Conservation (phyloP, 2,797 vertebrate species). For the Pitangus sulphuratus region DNA sequence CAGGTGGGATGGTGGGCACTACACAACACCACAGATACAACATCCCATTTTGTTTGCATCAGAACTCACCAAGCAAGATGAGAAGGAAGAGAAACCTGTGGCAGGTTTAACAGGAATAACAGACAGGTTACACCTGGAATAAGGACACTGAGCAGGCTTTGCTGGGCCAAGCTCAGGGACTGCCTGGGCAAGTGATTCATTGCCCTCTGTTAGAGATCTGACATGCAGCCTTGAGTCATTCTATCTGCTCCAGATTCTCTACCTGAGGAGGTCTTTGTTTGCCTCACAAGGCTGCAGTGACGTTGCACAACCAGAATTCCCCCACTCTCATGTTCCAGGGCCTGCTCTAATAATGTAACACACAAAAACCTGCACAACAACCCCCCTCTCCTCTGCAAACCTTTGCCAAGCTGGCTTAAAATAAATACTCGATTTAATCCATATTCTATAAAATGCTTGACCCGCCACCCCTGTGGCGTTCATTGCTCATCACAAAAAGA, state of each 20-base stretch:
- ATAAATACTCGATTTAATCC: background rate
- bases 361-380: background rate
- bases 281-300: background rate
- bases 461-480: background rate
- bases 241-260: background rate
- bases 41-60: background rate
- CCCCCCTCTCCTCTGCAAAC: background rate
- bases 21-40: rapidly evolving
- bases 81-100: background rate
- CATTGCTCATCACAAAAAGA: rapidly evolving
- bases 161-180: background rate
- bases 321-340: background rate
- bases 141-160: background rate
- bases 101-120: background rate
- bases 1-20: background rate
- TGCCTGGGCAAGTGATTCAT: background rate
- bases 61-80: background rate
- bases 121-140: rapidly evolving
- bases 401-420: background rate
- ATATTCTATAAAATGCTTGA: background rate
- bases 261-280: background rate
- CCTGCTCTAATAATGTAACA: background rate
- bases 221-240: background rate
- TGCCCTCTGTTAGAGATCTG: background rate
- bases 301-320: background rate